A percentile compares a stretch with the other conserved stretches of the same genome.
These are phyloP conservation scores for Nomada ferruginata DNA, from an alignment of 2,888 invertebrate genomes.

Conservation along the genomic window DNA sequence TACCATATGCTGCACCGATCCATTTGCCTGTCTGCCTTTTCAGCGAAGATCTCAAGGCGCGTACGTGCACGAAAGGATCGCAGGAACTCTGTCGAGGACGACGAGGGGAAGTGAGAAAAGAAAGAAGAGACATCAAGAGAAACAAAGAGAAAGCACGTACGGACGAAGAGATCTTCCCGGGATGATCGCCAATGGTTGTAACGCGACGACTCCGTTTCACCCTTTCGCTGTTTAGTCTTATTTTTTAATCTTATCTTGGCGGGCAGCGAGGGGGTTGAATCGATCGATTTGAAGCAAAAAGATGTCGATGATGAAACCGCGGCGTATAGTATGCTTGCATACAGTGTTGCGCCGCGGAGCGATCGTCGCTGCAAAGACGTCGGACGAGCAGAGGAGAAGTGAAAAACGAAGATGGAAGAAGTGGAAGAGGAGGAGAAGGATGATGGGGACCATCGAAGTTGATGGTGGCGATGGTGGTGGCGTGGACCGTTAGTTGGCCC, in stretches of 20 bases:
- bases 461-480: slow-evolving; percentile 77
- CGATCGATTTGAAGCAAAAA: not conserved
- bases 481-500: slow-evolving; percentile 83
- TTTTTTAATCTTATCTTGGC: too few relatives aligned
- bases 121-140: not conserved
- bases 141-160: not conserved
- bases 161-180: not conserved
- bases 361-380: slow-evolving; percentile 15
- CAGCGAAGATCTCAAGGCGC: not conserved
- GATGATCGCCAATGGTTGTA: not conserved
- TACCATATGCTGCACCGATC: slow-evolving; percentile 28
- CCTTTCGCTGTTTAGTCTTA: too few relatives aligned
- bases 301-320: not conserved
- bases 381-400: slow-evolving; percentile 11
- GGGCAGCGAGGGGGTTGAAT: not conserved
- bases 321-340: too few relatives aligned
- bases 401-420: slow-evolving; percentile 45
- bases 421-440: slow-evolving; percentile 57
- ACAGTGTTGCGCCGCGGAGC: not conserved
- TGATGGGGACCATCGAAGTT: slow-evolving; percentile 70
- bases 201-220: not conserved
- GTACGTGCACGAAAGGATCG: not conserved
- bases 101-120: too few relatives aligned
- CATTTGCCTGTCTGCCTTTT: slow-evolving; percentile 16
- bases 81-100: not conserved